Percentiles rank a stretch among this genome's conserved stretches.
phyloP scores from a whole-genome alignment of 64 coral and sea anemone genomes.

The Cladopsammia gracilis region DNA sequence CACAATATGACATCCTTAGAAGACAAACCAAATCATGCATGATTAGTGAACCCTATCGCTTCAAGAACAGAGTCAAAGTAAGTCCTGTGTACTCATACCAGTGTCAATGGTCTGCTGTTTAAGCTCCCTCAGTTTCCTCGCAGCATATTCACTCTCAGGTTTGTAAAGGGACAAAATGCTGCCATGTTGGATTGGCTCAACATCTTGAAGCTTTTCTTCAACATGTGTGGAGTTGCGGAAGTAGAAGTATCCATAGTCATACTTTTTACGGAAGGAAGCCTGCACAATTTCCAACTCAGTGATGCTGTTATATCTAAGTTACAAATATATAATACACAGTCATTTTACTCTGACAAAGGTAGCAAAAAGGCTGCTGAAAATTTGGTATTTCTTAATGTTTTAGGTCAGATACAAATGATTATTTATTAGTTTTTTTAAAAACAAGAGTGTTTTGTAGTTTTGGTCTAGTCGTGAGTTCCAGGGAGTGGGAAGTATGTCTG shows the following conservation, averaged over 20 bases:
- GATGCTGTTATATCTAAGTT: conserved; percentile 82
- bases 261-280: conserved; percentile 95
- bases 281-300: conserved; percentile 97
- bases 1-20: background rate
- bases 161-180: conserved; percentile 51
- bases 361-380: too few relatives aligned
- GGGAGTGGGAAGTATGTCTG: too few relatives aligned
- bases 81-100: conserved; percentile 74
- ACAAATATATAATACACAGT: background rate
- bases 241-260: conserved; percentile 96
- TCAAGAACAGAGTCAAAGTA: too few relatives aligned
- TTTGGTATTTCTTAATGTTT: too few relatives aligned
- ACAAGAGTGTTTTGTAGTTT: too few relatives aligned
- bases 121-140: conserved; percentile 86
- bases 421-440: too few relatives aligned
- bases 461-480: too few relatives aligned
- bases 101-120: conserved; percentile 99
- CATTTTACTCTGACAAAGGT: background rate
- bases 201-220: conserved; percentile 54
- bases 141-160: conserved; percentile 94
- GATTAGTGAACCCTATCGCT: too few relatives aligned
- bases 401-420: too few relatives aligned
- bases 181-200: background rate
- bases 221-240: conserved; percentile 75
- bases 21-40: too few relatives aligned